A percentile compares a stretch with the other conserved stretches of the same genome.
Evolutionary conservation across 1,140 invertebrate genomes (phyloP).

Genomic region (Geopemphigus sp.): DNA sequence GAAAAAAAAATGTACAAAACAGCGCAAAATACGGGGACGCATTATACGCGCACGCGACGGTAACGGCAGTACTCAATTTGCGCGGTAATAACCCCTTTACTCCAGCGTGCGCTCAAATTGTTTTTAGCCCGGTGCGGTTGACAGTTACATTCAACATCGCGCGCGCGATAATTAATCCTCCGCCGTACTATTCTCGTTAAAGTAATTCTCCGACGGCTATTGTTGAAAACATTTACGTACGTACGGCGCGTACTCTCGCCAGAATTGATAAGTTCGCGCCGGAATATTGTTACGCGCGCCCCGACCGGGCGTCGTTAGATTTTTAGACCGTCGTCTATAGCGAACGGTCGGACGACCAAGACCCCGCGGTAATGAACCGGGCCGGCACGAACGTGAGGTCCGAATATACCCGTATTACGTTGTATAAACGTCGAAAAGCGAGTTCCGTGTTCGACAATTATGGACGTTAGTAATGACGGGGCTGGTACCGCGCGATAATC

Average conservation of each 20-base stretch:
- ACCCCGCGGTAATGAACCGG: too few relatives aligned
- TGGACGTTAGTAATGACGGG: too few relatives aligned
- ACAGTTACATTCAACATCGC: constrained; percentile 3
- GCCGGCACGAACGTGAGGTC: too few relatives aligned
- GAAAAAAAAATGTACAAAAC: constrained; percentile 11
- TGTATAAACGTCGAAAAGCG: too few relatives aligned
- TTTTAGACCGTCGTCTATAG: too few relatives aligned
- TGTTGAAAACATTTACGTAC: neutral
- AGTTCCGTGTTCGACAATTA: too few relatives aligned
- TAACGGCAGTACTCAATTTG: constrained; percentile 15
- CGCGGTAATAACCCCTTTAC: neutral
- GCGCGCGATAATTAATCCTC: constrained; percentile 13
- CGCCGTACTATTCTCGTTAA: neutral
- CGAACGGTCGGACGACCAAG: too few relatives aligned
- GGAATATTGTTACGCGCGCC: neutral
- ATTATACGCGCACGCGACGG: too few relatives aligned
- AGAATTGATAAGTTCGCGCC: neutral
- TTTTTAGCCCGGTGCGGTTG: constrained; percentile 9
- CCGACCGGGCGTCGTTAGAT: too few relatives aligned
- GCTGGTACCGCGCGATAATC: too few relatives aligned
- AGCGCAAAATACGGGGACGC: too few relatives aligned
- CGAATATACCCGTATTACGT: too few relatives aligned
- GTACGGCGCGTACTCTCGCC: neutral
- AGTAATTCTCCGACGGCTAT: neutral
- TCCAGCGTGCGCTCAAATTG: constrained; percentile 1